Evolutionary conservation across 2,113 vertebrate genomes (phyloP), one percentile per base, ranked within the genome.

Genomic region (Tylochromis polylepis): DNA sequence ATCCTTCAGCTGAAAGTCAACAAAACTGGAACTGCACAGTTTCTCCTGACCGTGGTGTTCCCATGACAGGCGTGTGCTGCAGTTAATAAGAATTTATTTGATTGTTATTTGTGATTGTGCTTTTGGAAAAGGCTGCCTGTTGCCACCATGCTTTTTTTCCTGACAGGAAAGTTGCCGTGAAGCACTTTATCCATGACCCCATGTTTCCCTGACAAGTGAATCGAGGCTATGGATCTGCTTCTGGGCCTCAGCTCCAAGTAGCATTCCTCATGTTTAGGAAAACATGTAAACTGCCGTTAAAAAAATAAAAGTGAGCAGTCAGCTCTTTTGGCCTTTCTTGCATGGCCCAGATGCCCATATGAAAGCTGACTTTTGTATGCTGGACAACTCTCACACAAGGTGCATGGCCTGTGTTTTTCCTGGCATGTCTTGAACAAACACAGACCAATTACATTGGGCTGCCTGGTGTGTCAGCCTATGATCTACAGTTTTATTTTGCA

Each of bases 351-450:
- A 93, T 92, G 91, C 86, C 88, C 86, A 82, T 89, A 91, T 95
- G 95, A 96, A 95, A 95, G 94, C 93, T 90, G 86, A 92, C 94
- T 93, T 96, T 95, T 95, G 95, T 94, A 87, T 82, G 87, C 82
- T 65, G 89, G 82, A 84, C 90, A 60, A 79, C 77, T 89, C 89
- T 89, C 83, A 79, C 79, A 90, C 81, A 89, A 92, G 93, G 93
- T 93, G 89, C 91, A 95, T 20, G 58, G 85, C 80, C 53, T 11
- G 70, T 94, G 94, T 93, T 95, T 92, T 95, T 94, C 87, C 93
- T 96, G 94, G 94, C 95, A 86, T 55, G 38, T 75, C 88, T 91
- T 94, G 82, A 87, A 91, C 88, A 95, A 96, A 96, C 85, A 95
- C 83, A 80, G 88, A 88, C 86, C 89, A 94, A 93, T 93, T 94